These are phyloP conservation scores for Centropus bengalensis DNA, from an alignment of 2,113 vertebrate species.

Conservation along the genomic window DNA sequence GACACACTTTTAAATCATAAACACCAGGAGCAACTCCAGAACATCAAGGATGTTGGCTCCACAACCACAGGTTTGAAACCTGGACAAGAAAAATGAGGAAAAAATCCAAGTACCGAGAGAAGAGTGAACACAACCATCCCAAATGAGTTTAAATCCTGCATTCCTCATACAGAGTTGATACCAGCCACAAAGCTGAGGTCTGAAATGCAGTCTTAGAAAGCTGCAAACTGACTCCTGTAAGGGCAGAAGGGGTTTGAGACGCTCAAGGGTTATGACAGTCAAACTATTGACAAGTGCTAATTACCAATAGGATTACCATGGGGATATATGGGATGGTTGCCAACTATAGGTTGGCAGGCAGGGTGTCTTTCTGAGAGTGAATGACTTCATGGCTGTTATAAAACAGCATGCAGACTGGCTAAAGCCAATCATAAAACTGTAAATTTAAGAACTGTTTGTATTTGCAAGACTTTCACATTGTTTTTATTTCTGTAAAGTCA, in stretches of 20 bases:
- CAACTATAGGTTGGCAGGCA: background rate
- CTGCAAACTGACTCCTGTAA: background rate
- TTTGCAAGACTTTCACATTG: background rate
- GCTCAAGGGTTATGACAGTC: background rate
- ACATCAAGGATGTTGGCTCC: background rate
- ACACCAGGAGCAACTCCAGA: background rate
- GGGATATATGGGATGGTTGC: background rate
- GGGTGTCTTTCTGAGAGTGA: background rate
- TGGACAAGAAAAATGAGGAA: accelerated
- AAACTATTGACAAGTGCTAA: slow-evolving; percentile 16
- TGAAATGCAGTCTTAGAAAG: background rate
- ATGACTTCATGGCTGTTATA: background rate
- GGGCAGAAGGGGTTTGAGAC: background rate
- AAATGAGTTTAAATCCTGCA: background rate
- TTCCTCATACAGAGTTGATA: background rate
- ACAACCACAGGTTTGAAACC: background rate
- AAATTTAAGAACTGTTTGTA: background rate
- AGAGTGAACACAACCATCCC: background rate
- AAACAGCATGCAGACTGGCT: background rate
- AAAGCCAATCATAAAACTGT: background rate
- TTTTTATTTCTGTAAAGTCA: background rate
- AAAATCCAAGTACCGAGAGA: accelerated
- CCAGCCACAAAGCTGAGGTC: background rate
- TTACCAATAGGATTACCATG: background rate
- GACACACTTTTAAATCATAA: background rate